phyloP scores from a whole-genome alignment of 2,888 invertebrate genomes.

The Lottia scabra region DNA sequence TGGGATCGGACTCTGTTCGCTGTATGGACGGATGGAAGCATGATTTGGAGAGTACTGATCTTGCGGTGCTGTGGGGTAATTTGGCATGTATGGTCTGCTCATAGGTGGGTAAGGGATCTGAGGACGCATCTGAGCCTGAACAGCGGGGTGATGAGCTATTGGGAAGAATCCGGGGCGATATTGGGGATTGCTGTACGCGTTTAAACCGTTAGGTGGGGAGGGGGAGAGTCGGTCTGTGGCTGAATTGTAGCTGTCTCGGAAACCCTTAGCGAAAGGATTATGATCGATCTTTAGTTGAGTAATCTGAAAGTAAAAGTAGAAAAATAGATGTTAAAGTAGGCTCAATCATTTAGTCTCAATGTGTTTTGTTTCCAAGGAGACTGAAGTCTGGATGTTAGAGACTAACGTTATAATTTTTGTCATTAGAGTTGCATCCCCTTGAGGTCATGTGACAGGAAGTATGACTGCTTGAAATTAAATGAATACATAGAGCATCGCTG shows the following conservation, averaged over 20 bases:
- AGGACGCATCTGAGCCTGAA: not conserved
- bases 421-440: too few relatives aligned
- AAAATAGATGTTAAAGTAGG: too few relatives aligned
- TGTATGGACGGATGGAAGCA: not conserved
- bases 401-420: too few relatives aligned
- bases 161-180: not conserved
- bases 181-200: not conserved
- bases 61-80: not conserved
- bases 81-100: not conserved
- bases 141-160: not conserved
- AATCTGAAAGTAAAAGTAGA: slow-evolving; percentile 59
- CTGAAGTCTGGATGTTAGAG: too few relatives aligned
- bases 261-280: slow-evolving; percentile 71
- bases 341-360: too few relatives aligned
- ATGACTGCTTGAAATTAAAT: too few relatives aligned
- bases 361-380: too few relatives aligned
- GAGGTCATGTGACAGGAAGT: too few relatives aligned
- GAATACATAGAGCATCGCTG: too few relatives aligned
- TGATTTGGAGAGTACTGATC: not conserved
- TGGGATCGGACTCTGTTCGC: not conserved
- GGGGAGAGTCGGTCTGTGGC: not conserved
- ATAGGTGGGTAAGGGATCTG: not conserved
- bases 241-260: slow-evolving; percentile 63
- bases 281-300: slow-evolving; percentile 70
- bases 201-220: not conserved